Base-by-base conservation (phyloP, 2,888 invertebrate species). In the Orthonychiurus folsomi region DNA sequence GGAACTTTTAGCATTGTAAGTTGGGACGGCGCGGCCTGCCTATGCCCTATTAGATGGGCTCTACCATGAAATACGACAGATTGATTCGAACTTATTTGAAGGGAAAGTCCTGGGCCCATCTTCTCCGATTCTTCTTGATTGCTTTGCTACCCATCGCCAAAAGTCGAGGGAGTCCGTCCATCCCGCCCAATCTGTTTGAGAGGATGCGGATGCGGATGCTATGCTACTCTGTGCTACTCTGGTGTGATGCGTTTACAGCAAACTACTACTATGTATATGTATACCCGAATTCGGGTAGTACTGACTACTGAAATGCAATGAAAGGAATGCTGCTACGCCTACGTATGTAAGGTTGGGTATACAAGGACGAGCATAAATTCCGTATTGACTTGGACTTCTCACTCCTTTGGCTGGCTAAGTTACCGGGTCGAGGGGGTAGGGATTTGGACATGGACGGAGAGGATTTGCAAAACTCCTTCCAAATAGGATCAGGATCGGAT, bases 11-110 rank as follows among this genome's bases (percentile, higher is more conserved):
- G 15, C 37, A 37, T 15, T 9, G 37, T 5, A 15, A 37, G 37
- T 5, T 15, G 15, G 37, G 37, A 5, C 5, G 37, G 37, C 37
- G 15, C 5, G 15, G 37, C 5, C 15, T 5, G 37, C 9, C 37
- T 37, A 37, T 37, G 37, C 37, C 37, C 37, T 37, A 37, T 37
- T 37, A 37, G 37, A 37, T 15, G 15, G 37, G 37, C 37, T 5
- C 9, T 15, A 5, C 37, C 37, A 37, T 9, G 37, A 37, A 37
- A 37, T 37, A 37, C 37, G 37, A 37, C 37, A 37, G 37, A 37
- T 37, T 37, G 37, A 37, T 37, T 37, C 37, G 37, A 37, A 37
- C 37, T n/a, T 37, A 37, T 37, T 37, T 37, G 37, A 37, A 37
- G 37, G 15, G 37, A 9, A 5, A 37, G 37, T 37, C 37, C 37